Conservation (phyloP, 2,113 vertebrate genomes). For the Reinhardtius hippoglossoides region DNA sequence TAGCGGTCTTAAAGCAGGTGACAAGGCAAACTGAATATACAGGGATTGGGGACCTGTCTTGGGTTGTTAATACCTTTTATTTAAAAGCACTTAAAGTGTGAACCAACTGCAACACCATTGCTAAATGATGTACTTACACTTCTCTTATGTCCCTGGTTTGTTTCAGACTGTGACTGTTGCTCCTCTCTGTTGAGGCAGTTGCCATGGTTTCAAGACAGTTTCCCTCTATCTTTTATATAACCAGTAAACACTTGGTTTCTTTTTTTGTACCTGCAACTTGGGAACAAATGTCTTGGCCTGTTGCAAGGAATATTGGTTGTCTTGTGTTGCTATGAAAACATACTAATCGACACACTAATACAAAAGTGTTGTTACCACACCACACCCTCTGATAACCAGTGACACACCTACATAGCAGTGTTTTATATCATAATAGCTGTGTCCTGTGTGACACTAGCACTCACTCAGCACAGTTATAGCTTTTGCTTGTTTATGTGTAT, state of each 20-base stretch:
- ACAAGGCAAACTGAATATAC: neutral
- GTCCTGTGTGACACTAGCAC: neutral
- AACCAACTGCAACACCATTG: neutral
- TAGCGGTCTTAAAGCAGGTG: too few species aligned
- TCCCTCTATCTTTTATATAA: neutral
- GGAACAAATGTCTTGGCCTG: neutral
- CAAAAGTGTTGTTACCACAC: neutral
- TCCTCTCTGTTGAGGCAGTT: neutral
- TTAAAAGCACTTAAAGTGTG: neutral
- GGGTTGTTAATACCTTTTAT: neutral
- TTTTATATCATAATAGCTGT: neutral
- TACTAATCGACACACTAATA: too few species aligned
- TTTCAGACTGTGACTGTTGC: neutral
- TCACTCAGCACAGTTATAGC: neutral
- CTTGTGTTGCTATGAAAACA: slow-evolving; percentile 2
- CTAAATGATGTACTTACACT: neutral
- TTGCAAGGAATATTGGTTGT: neutral
- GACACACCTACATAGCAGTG: neutral
- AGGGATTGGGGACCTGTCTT: neutral
- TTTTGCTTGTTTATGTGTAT: neutral
- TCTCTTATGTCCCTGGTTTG: neutral
- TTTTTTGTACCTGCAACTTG: neutral
- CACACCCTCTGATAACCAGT: neutral
- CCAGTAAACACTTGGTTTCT: neutral
- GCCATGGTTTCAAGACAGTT: neutral